phyloP scores from a whole-genome alignment of 2,888 invertebrate species.

The Norana najaformis region DNA sequence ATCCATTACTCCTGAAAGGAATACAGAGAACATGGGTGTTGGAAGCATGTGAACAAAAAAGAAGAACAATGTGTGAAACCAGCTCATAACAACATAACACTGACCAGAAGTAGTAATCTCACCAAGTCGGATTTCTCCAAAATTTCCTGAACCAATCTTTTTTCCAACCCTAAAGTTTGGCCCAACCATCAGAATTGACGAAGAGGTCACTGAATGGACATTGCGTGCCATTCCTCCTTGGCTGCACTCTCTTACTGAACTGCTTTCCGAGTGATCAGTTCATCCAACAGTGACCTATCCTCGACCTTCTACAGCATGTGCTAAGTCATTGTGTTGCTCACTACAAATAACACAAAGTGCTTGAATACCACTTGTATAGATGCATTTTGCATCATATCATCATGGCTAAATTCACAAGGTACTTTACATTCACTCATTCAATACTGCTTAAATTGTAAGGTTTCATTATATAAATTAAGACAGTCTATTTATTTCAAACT shows the following conservation, averaged over 20 bases:
- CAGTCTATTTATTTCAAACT: too few species aligned
- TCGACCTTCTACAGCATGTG: not conserved
- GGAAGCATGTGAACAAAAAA: not conserved
- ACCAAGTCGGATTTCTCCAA: slow-evolving; percentile 97
- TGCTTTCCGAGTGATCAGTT: not conserved
- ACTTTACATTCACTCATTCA: not conserved
- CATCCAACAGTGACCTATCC: not conserved
- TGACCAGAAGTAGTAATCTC: slow-evolving; percentile 62
- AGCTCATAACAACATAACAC: not conserved
- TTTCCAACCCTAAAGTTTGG: slow-evolving; percentile 99
- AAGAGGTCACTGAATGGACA: not conserved
- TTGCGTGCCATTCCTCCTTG: not conserved
- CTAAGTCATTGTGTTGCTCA: not conserved
- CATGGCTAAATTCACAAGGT: not conserved
- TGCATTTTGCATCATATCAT: not conserved
- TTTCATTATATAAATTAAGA: too few species aligned
- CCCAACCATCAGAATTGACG: slow-evolving; percentile 76
- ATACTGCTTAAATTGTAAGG: not conserved
- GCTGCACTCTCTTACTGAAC: not conserved
- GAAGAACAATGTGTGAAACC: not conserved
- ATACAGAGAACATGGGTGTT: not conserved
- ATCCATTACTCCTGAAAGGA: too few species aligned
- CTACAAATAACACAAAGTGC: not conserved
- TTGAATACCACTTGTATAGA: not conserved
- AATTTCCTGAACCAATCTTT: slow-evolving; percentile 99